Evolutionary conservation across 2,888 invertebrate species (phyloP).

Genomic region (Leucozona laternaria): DNA sequence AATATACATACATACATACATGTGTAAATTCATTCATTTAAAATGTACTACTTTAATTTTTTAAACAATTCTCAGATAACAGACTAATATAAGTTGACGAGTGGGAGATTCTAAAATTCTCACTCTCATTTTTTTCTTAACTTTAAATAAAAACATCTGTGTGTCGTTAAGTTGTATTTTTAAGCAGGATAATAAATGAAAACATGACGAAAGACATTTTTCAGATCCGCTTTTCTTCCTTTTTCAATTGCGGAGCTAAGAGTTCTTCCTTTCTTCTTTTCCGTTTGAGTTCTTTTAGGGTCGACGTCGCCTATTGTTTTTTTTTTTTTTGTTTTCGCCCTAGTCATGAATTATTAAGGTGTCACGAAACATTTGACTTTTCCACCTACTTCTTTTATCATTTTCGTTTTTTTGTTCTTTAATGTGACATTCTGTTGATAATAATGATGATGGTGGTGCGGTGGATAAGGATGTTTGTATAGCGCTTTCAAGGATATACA

Average conservation of each 20-base stretch:
- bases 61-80: constrained; percentile 5
- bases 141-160: constrained; percentile 11
- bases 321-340: constrained; percentile 21
- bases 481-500: not conserved
- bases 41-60: not conserved
- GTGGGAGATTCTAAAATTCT: constrained; percentile 25
- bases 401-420: constrained; percentile 20
- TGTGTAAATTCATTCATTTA: not conserved
- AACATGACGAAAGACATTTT: constrained; percentile 54
- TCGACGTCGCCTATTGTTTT: constrained; percentile 35
- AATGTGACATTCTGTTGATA: constrained; percentile 42
- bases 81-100: constrained; percentile 49
- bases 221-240: constrained; percentile 25
- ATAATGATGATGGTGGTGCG: constrained; percentile 7
- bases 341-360: constrained; percentile 53
- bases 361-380: constrained; percentile 71
- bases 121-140: not conserved
- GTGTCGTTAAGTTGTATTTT: constrained; percentile 24
- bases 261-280: constrained; percentile 42
- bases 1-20: too few species aligned
- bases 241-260: not conserved
- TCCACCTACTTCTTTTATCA: constrained; percentile 63
- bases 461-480: not conserved
- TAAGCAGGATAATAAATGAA: constrained; percentile 61
- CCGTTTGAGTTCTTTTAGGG: constrained; percentile 46